These are phyloP conservation scores for Apogon talboti DNA, from an alignment of 2,797 vertebrate genomes.

Conservation along the genomic window DNA sequence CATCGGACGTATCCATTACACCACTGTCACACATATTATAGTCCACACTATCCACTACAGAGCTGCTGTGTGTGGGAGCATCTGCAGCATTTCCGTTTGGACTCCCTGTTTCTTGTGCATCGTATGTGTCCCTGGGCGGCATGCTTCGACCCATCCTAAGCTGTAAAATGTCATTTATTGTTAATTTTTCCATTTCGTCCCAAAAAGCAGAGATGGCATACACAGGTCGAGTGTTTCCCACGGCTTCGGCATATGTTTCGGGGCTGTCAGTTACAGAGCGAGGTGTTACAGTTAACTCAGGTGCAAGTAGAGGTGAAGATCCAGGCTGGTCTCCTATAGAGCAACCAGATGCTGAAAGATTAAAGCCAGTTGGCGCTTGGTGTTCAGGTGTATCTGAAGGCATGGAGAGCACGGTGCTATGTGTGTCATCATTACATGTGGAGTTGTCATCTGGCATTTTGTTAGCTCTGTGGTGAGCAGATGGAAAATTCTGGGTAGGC, in stretches of 20 bases:
- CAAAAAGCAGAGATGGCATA: slow-evolving; percentile 85
- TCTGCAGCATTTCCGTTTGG: slow-evolving; percentile 13
- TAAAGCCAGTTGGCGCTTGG: not conserved
- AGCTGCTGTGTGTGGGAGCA: slow-evolving; percentile 2
- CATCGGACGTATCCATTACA: slow-evolving; percentile 65
- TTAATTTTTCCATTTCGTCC: slow-evolving; percentile 87
- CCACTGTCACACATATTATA: slow-evolving; percentile 35
- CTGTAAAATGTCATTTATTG: slow-evolving; percentile 85
- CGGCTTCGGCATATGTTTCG: slow-evolving; percentile 54
- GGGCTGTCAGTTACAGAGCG: slow-evolving; percentile 50
- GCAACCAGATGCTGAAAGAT: slow-evolving; percentile 33
- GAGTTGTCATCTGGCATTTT: slow-evolving; percentile 44
- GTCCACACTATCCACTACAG: slow-evolving; percentile 32
- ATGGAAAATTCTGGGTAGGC: slow-evolving; percentile 29
- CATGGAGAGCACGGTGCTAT: slow-evolving; percentile 6
- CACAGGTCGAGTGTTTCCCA: slow-evolving; percentile 63
- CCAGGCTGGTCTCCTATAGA: slow-evolving; percentile 16
- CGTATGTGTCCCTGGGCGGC: slow-evolving; percentile 17
- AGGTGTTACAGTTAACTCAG: slow-evolving; percentile 43
- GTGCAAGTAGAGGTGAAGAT: slow-evolving; percentile 25
- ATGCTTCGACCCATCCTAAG: slow-evolving; percentile 60
- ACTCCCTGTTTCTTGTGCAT: slow-evolving; percentile 16
- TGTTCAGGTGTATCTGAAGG: slow-evolving; percentile 18
- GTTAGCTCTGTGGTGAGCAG: slow-evolving; percentile 27
- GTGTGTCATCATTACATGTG: slow-evolving; percentile 16